These are phyloP conservation scores for Luehdorfia chinensis DNA, from an alignment of 1,140 invertebrate species.

Conservation along the genomic window DNA sequence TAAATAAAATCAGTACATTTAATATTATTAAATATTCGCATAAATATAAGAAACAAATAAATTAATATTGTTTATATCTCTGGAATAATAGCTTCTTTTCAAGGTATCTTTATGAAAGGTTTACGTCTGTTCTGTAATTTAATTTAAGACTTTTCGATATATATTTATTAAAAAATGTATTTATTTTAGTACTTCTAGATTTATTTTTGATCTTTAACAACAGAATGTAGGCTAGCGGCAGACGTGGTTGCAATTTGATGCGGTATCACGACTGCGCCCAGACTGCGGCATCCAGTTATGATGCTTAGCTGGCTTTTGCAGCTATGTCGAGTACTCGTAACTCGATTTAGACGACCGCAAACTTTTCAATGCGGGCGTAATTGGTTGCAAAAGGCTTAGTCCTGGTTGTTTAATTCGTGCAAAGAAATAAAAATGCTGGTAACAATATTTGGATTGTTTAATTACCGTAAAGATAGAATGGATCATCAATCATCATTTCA, in stretches of 20 bases:
- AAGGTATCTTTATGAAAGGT: no score
- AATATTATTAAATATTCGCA: no score
- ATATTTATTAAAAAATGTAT: no score
- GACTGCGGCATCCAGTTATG: slow-evolving; percentile 36
- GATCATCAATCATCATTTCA: no score
- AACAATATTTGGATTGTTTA: background rate
- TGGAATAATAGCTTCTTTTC: no score
- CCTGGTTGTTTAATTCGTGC: background rate
- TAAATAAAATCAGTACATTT: no score
- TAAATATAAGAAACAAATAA: no score
- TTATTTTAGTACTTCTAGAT: no score
- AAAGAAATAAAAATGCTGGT: background rate
- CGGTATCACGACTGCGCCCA: slow-evolving; percentile 38
- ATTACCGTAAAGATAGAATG: no score
- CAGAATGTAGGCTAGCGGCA: slow-evolving; percentile 24
- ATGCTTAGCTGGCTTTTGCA: slow-evolving; percentile 6
- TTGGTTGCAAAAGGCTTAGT: slow-evolving; percentile 17
- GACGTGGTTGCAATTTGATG: slow-evolving; percentile 41
- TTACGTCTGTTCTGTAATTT: no score
- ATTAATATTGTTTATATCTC: no score
- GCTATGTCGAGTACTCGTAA: background rate
- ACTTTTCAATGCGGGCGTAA: slow-evolving; percentile 22
- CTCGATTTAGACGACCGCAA: slow-evolving; percentile 14
- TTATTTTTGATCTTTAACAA: background rate
- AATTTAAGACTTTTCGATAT: no score